Evolutionary conservation across 2,113 vertebrate species (phyloP).

Genomic region (Cynocephalus volans): DNA sequence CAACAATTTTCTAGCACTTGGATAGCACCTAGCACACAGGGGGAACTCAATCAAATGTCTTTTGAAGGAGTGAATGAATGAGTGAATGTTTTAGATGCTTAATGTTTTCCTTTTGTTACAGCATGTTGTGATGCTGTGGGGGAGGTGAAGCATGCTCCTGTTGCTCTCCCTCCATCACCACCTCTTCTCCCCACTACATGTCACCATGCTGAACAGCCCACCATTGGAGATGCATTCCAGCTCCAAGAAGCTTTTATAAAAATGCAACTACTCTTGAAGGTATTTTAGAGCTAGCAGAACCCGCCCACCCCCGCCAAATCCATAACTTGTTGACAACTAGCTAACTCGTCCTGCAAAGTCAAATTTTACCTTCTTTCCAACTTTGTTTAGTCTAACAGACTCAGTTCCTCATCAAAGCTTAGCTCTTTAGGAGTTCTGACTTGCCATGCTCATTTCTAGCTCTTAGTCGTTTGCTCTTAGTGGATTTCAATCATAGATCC

Average conservation of each 20-base stretch:
- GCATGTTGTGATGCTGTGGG: fast-evolving
- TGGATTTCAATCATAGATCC: not conserved
- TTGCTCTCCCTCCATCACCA: not conserved
- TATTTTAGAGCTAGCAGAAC: not conserved
- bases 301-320: not conserved
- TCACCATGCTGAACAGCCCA: not conserved
- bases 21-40: not conserved
- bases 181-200: not conserved
- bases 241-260: constrained; percentile 11
- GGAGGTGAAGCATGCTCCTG: fast-evolving
- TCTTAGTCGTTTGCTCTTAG: not conserved
- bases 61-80: not conserved
- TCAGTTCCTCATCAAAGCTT: not conserved
- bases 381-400: not conserved
- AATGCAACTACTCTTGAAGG: not conserved
- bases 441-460: not conserved
- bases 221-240: not conserved
- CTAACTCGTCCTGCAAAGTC: not conserved
- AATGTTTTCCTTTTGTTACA: not conserved
- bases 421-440: not conserved
- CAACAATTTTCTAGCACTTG: not conserved
- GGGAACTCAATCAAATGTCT: not conserved
- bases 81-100: not conserved
- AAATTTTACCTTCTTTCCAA: not conserved
- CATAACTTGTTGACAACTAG: not conserved